Percentiles rank a stretch among this genome's conserved stretches.
These are phyloP conservation scores for Spilogale gracilis DNA, from an alignment of 2,113 vertebrate species.

Conservation along the genomic window DNA sequence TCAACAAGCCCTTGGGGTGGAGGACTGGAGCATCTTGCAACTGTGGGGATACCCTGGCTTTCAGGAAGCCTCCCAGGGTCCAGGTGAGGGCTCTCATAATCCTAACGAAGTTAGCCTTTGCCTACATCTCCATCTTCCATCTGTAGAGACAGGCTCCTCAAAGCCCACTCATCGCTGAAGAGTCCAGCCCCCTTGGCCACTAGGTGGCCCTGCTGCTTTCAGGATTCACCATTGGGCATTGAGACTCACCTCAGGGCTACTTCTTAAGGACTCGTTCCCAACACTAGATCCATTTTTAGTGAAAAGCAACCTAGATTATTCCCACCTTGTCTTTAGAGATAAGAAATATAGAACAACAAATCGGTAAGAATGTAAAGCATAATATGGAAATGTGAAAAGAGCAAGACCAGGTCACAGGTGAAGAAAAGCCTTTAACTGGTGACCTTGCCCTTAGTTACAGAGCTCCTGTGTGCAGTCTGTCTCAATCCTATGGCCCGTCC, in stretches of 20 bases:
- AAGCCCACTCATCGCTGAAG: background rate
- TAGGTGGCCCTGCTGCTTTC: conserved; percentile 60
- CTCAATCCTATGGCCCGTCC: background rate
- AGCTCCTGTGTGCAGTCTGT: background rate
- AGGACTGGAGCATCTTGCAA: background rate
- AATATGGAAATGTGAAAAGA: background rate
- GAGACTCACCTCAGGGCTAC: background rate
- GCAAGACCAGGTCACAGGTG: background rate
- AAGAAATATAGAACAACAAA: background rate
- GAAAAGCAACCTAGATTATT: background rate
- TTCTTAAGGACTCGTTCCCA: background rate
- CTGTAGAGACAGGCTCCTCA: background rate
- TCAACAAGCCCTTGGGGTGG: background rate
- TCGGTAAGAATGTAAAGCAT: background rate
- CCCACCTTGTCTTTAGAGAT: conserved; percentile 26
- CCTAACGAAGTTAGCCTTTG: background rate
- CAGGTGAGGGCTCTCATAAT: background rate
- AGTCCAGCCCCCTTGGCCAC: background rate
- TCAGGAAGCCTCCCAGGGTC: background rate
- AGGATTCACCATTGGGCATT: background rate
- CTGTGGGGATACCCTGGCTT: background rate
- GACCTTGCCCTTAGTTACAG: background rate
- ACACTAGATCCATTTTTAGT: background rate
- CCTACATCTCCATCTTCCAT: background rate
- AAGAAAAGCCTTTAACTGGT: background rate